Percentiles rank a stretch among this genome's conserved stretches.
Evolutionary conservation across 2,797 vertebrate genomes (phyloP).

Genomic region (Linurgus olivaceus): DNA sequence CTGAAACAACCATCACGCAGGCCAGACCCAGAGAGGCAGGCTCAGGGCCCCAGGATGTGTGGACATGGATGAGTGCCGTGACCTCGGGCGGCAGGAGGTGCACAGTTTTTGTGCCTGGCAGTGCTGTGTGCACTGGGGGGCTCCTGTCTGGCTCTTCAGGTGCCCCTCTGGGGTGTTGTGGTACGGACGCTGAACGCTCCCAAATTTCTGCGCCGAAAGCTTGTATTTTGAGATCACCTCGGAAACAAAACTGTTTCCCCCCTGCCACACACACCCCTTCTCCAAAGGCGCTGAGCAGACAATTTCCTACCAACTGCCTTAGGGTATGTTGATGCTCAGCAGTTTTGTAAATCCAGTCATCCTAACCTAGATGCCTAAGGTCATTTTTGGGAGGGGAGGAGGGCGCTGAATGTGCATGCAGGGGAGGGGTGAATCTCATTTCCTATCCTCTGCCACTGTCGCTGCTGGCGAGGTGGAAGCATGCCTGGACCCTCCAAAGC

Average conservation of each 20-base stretch:
- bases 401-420: background rate
- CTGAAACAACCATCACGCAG: rapidly evolving
- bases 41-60: background rate
- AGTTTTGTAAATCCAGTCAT: constrained; percentile 53
- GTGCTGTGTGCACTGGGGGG: rapidly evolving
- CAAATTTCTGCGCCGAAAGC: background rate
- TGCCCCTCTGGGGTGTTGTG: background rate
- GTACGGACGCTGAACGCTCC: background rate
- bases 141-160: background rate
- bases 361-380: constrained; percentile 49
- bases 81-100: background rate
- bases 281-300: constrained; percentile 16
- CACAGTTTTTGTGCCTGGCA: background rate
- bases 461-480: background rate
- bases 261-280: background rate
- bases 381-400: constrained; percentile 26
- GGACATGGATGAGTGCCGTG: rapidly evolving
- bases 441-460: background rate
- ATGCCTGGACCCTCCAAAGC: background rate
- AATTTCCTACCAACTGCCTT: background rate
- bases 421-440: constrained; percentile 10
- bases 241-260: constrained; percentile 38
- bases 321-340: constrained; percentile 54
- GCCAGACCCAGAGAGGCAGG: background rate
- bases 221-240: constrained; percentile 24